Evolutionary conservation across 1,140 invertebrate genomes (phyloP).

Genomic region (Tetramorium alpestre): DNA sequence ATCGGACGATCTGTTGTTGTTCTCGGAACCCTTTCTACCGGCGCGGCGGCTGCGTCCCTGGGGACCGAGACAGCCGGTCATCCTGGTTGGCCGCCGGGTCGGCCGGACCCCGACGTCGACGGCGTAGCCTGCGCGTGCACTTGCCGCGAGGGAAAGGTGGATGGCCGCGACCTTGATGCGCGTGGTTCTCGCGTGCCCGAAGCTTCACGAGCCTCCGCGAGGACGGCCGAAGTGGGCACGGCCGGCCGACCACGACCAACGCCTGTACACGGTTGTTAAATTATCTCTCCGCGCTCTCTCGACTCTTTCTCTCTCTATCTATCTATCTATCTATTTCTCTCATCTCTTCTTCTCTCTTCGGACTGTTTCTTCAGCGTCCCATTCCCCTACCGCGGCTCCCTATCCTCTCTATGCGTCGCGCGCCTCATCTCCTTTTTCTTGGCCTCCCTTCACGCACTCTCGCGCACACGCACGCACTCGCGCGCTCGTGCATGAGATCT

Average conservation of each 20-base stretch:
- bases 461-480: neutral
- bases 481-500: constrained; percentile 68
- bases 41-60: constrained; percentile 59
- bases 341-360: neutral
- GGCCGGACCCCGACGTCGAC: constrained; percentile 64
- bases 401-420: constrained; percentile 22
- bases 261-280: constrained; percentile 62
- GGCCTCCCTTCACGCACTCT: neutral
- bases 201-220: constrained; percentile 76
- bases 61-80: constrained; percentile 62
- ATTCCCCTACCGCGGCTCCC: neutral
- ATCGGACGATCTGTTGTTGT: neutral
- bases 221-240: constrained; percentile 71
- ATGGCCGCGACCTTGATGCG: constrained; percentile 85
- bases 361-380: constrained; percentile 3
- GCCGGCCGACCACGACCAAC: constrained; percentile 53
- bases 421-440: constrained; percentile 43
- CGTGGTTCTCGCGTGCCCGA: constrained; percentile 86
- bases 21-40: neutral
- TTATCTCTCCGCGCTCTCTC: constrained; percentile 55
- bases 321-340: too few relatives aligned
- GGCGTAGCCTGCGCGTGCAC: constrained; percentile 76
- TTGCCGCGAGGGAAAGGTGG: constrained; percentile 81
- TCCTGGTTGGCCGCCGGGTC: constrained; percentile 60
- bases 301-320: neutral